Conservation (phyloP, 2,888 invertebrate genomes). For the Trichacis sp. region DNA sequence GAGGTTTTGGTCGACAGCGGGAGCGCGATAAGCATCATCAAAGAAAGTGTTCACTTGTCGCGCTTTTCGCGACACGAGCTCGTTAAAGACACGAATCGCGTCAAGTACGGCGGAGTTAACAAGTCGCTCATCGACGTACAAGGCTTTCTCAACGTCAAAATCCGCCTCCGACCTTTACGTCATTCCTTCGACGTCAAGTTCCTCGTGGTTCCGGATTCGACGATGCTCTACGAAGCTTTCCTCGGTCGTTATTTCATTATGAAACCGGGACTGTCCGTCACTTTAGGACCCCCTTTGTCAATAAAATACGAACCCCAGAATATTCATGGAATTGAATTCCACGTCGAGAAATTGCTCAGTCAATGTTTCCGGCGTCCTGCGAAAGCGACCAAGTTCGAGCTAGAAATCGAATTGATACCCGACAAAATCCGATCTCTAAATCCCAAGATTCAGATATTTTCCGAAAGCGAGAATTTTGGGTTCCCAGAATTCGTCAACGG, state of each 20-base stretch:
- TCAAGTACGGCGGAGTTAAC: slow-evolving; percentile 33
- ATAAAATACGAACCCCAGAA: slow-evolving; percentile 25
- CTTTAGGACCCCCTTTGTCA: slow-evolving; percentile 14
- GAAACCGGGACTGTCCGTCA: slow-evolving; percentile 31
- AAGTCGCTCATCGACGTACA: slow-evolving; percentile 19
- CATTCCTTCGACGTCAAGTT: slow-evolving; percentile 25
- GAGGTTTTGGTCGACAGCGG: slow-evolving; percentile 32
- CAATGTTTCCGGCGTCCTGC: background rate
- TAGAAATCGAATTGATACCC: slow-evolving; percentile 17
- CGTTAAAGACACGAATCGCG: background rate
- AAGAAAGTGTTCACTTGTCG: slow-evolving; percentile 8
- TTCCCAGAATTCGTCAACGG: slow-evolving; percentile 11
- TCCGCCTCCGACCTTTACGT: slow-evolving; percentile 21
- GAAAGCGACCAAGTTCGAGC: slow-evolving; percentile 1
- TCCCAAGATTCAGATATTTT: slow-evolving; percentile 10
- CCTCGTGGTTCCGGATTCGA: slow-evolving; percentile 34
- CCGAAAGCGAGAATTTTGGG: slow-evolving; percentile 9
- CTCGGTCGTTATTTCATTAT: slow-evolving; percentile 38
- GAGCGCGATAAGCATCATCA: slow-evolving; percentile 36
- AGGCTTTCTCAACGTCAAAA: slow-evolving; percentile 16
- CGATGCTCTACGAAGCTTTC: slow-evolving; percentile 34
- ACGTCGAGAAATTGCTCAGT: slow-evolving; percentile 4
- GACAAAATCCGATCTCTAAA: background rate
- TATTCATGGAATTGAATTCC: background rate
- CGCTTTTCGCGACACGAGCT: slow-evolving; percentile 16